These are phyloP conservation scores for Echinometra lucunter DNA, from an alignment of 53 echinoderm and acorn worm genomes.

Conservation along the genomic window DNA sequence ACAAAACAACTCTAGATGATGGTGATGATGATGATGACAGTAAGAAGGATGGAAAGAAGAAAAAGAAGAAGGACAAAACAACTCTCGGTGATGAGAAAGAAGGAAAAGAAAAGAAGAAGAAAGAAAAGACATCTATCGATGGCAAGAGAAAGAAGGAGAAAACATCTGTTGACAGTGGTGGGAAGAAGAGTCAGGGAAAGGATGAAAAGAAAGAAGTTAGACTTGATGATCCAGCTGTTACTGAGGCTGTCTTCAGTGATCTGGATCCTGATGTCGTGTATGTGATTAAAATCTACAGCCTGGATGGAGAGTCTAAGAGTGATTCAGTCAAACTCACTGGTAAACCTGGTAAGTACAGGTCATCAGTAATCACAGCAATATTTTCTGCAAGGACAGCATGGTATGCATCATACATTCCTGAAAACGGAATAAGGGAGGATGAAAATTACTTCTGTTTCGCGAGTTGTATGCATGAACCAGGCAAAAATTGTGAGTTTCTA, in stretches of 20 bases:
- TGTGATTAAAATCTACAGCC: conserved; percentile 84
- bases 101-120: conserved; percentile 52
- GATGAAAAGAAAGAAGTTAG: conserved; percentile 72
- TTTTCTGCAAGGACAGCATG: background rate
- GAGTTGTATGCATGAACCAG: no score
- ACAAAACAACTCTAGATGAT: conserved; percentile 2
- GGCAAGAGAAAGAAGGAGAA: conserved; percentile 51
- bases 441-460: no score
- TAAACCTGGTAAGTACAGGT: conserved; percentile 78
- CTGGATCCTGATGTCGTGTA: conserved; percentile 80
- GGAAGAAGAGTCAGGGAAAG: background rate
- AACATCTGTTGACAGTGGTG: background rate
- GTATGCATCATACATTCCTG: no score
- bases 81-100: conserved; percentile 64
- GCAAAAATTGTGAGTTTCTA: no score
- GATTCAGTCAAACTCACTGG: conserved; percentile 76
- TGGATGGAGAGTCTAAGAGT: conserved; percentile 81
- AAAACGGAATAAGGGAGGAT: no score
- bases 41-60: conserved; percentile 68
- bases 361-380: background rate
- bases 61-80: conserved; percentile 68
- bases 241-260: conserved; percentile 72
- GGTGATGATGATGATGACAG: background rate
- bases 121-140: conserved; percentile 41
- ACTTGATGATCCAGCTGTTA: conserved; percentile 76